Base-by-base conservation (phyloP, 2,797 vertebrate genomes). In the Distichodus sexfasciatus region DNA sequence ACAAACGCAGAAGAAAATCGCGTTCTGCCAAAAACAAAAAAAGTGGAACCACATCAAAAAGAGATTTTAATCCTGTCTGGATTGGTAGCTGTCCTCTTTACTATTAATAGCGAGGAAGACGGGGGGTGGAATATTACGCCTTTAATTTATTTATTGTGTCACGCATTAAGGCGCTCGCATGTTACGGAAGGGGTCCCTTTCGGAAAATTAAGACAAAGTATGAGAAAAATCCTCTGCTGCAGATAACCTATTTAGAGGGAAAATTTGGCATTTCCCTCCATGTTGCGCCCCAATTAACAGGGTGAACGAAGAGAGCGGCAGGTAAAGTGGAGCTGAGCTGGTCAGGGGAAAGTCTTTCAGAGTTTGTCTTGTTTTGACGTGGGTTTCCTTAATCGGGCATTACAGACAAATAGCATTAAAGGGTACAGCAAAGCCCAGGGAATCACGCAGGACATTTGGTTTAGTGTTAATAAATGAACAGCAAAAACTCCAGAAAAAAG, bases 31-130 rank as follows among this genome's bases (percentile, higher is more conserved):
- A 81, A n/a, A n/a, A n/a, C n/a, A n/a, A n/a, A n/a, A n/a, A 80
- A 74, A 78, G 85, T 89, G 89, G 87, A 89, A 89, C 83, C 85
- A 87, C 86, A 88, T 90, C 88, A 90, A 90, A 88, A 84, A 81
- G 76, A 74, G 82, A 84, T 83, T 84, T 74, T 89, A 90, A 90
- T 90, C 89, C 87, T 84, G 79, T 85, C 85, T 89, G 86, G 83
- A 87, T 87, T 81, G 78, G 21, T 69, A 17, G 78, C 72, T 82
- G 84, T 85, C 87, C 87, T 88, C 80, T 68, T 88, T 90, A 84
- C 86, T 90, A 90, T 87, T 86, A 87, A 87, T 90, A 89, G 86
- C 38, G 41, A 78, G 79, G 69, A 29, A 75, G n/a, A n/a, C n/a
- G 80, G 79, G 77, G 86, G 82, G 84, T 79, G 83, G 80, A 87